Evolutionary conservation across 1,140 invertebrate species (phyloP).

Genomic region (Drosophila parvula): DNA sequence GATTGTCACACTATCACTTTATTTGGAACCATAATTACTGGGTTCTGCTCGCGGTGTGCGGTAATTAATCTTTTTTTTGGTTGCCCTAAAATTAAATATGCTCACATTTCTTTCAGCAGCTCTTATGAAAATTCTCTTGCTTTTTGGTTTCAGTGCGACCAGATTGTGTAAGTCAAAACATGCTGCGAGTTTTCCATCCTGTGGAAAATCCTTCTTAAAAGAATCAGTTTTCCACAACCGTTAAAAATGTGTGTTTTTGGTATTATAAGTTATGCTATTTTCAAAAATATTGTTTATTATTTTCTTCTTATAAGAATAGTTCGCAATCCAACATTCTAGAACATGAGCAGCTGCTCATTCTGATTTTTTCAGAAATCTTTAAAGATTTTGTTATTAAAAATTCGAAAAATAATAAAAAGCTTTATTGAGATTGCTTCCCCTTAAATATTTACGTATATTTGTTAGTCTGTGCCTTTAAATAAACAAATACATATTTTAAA

Average conservation of each 20-base stretch:
- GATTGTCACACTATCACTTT: slow-evolving; percentile 8
- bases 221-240: neutral
- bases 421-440: too few species aligned
- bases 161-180: slow-evolving; percentile 8
- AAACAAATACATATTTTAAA: too few species aligned
- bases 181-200: slow-evolving; percentile 1
- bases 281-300: neutral
- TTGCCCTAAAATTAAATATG: slow-evolving; percentile 58
- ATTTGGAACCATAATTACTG: neutral
- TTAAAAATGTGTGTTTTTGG: neutral
- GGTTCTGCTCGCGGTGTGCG: slow-evolving; percentile 5
- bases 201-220: neutral
- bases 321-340: neutral
- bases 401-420: too few species aligned
- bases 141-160: slow-evolving; percentile 35
- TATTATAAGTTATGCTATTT: neutral
- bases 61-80: slow-evolving; percentile 28
- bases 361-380: neutral
- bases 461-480: too few species aligned
- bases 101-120: slow-evolving; percentile 75
- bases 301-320: too few species aligned
- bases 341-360: neutral
- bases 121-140: slow-evolving; percentile 74
- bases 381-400: neutral
- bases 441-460: too few species aligned